A percentile compares a stretch with the other conserved stretches of the same genome.
Evolutionary conservation across 1,140 invertebrate genomes (phyloP).

Genomic region (Rhyzopertha dominica): DNA sequence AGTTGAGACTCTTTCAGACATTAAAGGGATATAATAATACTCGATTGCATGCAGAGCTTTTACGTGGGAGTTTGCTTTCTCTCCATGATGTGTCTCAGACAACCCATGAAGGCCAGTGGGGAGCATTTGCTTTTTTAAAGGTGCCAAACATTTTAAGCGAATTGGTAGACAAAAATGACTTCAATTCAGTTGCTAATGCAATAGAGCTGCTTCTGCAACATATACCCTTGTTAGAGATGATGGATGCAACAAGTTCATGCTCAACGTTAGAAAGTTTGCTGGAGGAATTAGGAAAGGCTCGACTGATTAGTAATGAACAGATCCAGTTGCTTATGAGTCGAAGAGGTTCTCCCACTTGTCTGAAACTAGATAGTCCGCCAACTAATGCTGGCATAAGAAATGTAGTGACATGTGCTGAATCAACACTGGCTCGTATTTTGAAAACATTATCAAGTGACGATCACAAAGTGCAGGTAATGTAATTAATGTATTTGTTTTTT

Average conservation of each 20-base stretch:
- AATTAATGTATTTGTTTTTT: conserved; percentile 5
- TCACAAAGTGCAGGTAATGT: conserved; percentile 73
- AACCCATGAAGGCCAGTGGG: conserved; percentile 79
- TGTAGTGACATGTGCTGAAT: conserved; percentile 81
- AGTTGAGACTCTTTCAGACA: conserved; percentile 76
- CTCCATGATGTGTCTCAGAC: conserved; percentile 72
- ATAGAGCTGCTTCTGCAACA: conserved; percentile 78
- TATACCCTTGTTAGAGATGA: conserved; percentile 77
- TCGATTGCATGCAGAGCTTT: conserved; percentile 81
- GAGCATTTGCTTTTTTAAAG: conserved; percentile 89
- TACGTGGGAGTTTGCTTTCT: conserved; percentile 83
- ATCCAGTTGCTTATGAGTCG: conserved; percentile 64
- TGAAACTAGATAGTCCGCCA: conserved; percentile 35
- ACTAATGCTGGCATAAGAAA: conserved; percentile 60
- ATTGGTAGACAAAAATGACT: conserved; percentile 52
- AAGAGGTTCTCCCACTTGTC: conserved; percentile 49
- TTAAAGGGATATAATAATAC: conserved; percentile 64
- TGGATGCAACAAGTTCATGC: conserved; percentile 83
- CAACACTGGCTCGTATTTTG: conserved; percentile 78
- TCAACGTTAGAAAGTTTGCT: conserved; percentile 81
- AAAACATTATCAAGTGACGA: conserved; percentile 84
- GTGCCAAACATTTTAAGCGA: conserved; percentile 74
- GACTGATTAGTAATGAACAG: conserved; percentile 75
- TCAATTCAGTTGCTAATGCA: conserved; percentile 59
- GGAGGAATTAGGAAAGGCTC: conserved; percentile 72